Evolutionary conservation across 2,888 invertebrate species (phyloP).

Genomic region (Proisotoma minuta): DNA sequence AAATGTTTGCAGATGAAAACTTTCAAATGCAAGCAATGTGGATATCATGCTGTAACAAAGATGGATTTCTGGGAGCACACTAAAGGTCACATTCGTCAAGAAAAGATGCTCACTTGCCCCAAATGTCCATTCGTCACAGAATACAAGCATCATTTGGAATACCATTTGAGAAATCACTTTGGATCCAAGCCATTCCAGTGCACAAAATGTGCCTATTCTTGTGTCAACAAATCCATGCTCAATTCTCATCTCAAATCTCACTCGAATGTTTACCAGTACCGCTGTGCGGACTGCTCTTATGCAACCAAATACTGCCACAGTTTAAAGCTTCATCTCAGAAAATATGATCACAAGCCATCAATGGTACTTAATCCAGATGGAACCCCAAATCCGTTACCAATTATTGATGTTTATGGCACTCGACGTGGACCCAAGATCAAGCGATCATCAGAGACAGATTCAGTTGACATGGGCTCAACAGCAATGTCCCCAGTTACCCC

Average conservation of each 20-base stretch:
- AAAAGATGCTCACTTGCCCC: conserved; percentile 83
- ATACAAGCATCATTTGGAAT: conserved; percentile 97
- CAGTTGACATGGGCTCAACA: conserved; percentile 2
- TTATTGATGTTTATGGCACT: conserved; percentile 87
- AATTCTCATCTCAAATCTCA: conserved; percentile 61
- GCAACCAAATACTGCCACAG: conserved; percentile 98
- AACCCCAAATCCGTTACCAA: conserved; percentile 76
- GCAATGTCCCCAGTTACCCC: not conserved
- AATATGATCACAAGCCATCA: conserved; percentile 81
- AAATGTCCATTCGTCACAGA: conserved; percentile 97
- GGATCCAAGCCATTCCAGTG: conserved; percentile 95
- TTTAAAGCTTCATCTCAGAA: conserved; percentile 86
- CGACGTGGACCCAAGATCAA: conserved; percentile 62
- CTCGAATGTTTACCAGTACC: conserved; percentile 83
- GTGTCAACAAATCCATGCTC: conserved; percentile 98
- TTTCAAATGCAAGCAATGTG: conserved; percentile 89
- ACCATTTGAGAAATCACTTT: conserved; percentile 89
- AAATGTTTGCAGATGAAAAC: conserved; percentile 58
- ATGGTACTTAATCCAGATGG: conserved; percentile 81
- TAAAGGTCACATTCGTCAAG: conserved; percentile 81
- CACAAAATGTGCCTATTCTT: conserved; percentile 77
- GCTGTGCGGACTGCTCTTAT: conserved; percentile 89
- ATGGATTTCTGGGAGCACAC: conserved; percentile 90
- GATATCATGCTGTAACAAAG: conserved; percentile 77
- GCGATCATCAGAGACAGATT: conserved; percentile 24